Conservation (phyloP, 2,888 invertebrate species). For the Noctuana brunneofusca region DNA sequence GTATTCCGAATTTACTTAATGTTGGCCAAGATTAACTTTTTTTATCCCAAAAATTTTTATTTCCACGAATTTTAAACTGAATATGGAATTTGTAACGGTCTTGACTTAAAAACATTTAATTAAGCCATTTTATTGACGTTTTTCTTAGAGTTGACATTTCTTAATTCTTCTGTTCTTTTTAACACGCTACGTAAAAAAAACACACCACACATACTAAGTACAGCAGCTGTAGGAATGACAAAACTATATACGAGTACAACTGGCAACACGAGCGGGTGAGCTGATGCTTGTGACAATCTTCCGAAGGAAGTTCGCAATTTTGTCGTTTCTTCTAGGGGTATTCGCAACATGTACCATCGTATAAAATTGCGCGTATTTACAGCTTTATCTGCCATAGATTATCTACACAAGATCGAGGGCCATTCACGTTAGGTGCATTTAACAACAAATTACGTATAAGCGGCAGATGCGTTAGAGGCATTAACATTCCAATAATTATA, state of each 20-base stretch:
- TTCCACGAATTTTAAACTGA: no score
- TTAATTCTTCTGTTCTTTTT: no score
- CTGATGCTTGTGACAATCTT: slow-evolving; percentile 11
- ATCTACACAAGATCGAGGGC: slow-evolving; percentile 1
- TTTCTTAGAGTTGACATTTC: slow-evolving; percentile 3
- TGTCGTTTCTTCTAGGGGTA: slow-evolving; percentile 10
- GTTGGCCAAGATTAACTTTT: no score
- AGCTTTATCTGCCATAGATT: slow-evolving; percentile 18
- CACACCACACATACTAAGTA: not conserved
- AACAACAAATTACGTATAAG: slow-evolving; percentile 15
- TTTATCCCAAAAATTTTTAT: no score
- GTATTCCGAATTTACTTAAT: no score
- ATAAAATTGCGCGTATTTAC: slow-evolving; percentile 3
- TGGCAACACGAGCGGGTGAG: slow-evolving; percentile 9
- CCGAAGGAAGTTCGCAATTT: slow-evolving; percentile 23
- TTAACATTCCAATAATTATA: slow-evolving; percentile 29
- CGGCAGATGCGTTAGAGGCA: slow-evolving; percentile 32
- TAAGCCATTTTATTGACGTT: not conserved
- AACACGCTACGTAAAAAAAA: not conserved
- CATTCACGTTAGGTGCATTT: slow-evolving; percentile 6
- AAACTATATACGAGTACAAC: not conserved
- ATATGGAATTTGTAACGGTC: no score
- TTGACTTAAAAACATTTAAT: not conserved
- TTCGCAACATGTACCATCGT: not conserved
- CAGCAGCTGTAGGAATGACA: not conserved